Percentiles rank a stretch among this genome's conserved stretches.
Conservation (phyloP, 2,797 vertebrate genomes). For the Distichodus sexfasciatus region DNA sequence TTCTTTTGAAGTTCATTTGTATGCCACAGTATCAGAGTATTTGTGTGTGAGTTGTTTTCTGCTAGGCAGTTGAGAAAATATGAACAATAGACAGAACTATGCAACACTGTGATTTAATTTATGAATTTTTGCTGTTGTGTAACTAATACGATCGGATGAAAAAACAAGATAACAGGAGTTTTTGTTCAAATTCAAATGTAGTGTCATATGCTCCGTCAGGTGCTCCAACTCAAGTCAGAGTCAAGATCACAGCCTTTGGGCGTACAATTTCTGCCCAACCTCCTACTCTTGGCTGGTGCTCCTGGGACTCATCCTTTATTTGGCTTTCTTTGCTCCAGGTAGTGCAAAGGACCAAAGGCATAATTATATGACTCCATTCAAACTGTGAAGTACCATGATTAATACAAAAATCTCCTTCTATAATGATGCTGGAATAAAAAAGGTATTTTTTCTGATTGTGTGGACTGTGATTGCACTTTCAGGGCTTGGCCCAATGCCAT, state of each 20-base stretch:
- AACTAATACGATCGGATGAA: too few relatives aligned
- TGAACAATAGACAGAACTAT: too few relatives aligned
- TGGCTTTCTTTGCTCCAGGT: constrained; percentile 95
- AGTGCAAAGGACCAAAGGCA: constrained; percentile 49
- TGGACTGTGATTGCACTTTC: constrained; percentile 1
- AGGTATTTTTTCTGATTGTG: background rate
- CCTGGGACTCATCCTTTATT: constrained; percentile 88
- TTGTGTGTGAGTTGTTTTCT: too few relatives aligned
- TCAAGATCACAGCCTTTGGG: constrained; percentile 85
- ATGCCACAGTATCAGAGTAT: background rate
- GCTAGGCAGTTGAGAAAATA: too few relatives aligned
- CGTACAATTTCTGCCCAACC: constrained; percentile 96
- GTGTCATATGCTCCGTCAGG: constrained; percentile 60
- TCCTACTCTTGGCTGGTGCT: constrained; percentile 92
- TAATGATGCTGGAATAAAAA: too few relatives aligned
- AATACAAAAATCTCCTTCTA: too few relatives aligned
- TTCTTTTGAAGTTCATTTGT: background rate
- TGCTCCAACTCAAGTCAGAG: constrained; percentile 86
- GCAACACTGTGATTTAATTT: too few relatives aligned
- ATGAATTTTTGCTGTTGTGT: too few relatives aligned
- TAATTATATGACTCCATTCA: too few relatives aligned
- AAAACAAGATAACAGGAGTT: too few relatives aligned
- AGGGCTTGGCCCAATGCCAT: constrained; percentile 99
- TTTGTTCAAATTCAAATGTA: background rate
- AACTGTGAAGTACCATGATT: too few relatives aligned